These are phyloP conservation scores for Albula glossodonta DNA, from an alignment of 2,113 vertebrate genomes.

Conservation along the genomic window DNA sequence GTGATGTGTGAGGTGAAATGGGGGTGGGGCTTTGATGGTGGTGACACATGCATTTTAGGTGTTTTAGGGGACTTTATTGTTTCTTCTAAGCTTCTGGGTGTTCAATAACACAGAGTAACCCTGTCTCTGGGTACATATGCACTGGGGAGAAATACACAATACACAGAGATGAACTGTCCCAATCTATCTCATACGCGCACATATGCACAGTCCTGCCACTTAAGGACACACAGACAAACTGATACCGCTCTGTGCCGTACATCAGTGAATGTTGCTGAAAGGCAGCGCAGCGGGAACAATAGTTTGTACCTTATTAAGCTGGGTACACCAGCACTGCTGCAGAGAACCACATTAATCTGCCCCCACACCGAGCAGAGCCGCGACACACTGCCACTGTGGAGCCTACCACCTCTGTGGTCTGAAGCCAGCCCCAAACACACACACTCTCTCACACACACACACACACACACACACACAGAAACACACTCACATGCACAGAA, in stretches of 20 bases:
- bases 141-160: too few relatives aligned
- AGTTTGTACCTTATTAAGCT: slow-evolving; percentile 82
- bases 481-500: too few relatives aligned
- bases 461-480: neutral
- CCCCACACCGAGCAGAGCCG: slow-evolving; percentile 24
- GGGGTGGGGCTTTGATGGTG: too few relatives aligned
- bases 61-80: too few relatives aligned
- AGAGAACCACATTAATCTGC: slow-evolving; percentile 77
- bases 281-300: slow-evolving; percentile 73
- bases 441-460: slow-evolving; percentile 17
- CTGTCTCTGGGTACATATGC: too few relatives aligned
- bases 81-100: neutral
- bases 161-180: too few relatives aligned
- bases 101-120: neutral
- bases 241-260: slow-evolving; percentile 44
- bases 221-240: neutral
- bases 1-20: too few relatives aligned
- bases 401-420: slow-evolving; percentile 47
- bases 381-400: slow-evolving; percentile 17
- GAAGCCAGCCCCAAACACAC: neutral
- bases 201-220: neutral
- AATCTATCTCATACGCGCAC: neutral
- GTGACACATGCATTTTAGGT: neutral
- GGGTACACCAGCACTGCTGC: slow-evolving; percentile 77
- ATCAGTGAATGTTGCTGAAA: slow-evolving; percentile 76